Conservation (phyloP, 1,140 invertebrate genomes). For the Bombus affinis region DNA sequence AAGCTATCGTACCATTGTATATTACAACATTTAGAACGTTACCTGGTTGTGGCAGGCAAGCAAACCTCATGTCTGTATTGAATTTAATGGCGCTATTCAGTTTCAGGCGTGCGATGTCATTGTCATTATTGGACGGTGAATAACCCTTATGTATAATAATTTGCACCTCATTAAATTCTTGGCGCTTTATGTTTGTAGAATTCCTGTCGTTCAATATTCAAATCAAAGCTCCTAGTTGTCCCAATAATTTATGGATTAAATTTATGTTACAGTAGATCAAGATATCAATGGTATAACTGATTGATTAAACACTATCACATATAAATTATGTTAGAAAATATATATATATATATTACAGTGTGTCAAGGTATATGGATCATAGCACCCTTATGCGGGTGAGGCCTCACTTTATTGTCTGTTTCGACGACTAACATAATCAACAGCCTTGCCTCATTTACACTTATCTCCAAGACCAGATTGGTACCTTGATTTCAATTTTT, state of each 20-base stretch:
- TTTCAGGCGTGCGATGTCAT: slow-evolving; percentile 91
- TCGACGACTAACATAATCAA: slow-evolving; percentile 70
- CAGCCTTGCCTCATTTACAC: slow-evolving; percentile 73
- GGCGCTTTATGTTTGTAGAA: slow-evolving; percentile 83
- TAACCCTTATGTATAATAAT: slow-evolving; percentile 88
- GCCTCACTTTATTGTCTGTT: slow-evolving; percentile 73
- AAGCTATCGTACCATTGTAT: neutral
- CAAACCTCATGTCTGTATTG: slow-evolving; percentile 85
- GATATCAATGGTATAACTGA: neutral
- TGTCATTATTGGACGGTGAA: slow-evolving; percentile 88
- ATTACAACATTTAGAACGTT: slow-evolving; percentile 56
- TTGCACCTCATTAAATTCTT: slow-evolving; percentile 82
- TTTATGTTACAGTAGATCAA: neutral
- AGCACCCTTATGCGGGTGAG: slow-evolving; percentile 81
- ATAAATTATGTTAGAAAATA: too few relatives aligned
- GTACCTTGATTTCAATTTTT: slow-evolving; percentile 38
- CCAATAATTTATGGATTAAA: slow-evolving; percentile 5
- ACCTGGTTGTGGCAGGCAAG: slow-evolving; percentile 87
- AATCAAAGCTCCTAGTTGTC: slow-evolving; percentile 82
- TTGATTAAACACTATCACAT: neutral
- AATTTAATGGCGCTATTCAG: slow-evolving; percentile 84
- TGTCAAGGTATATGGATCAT: slow-evolving; percentile 81
- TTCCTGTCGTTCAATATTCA: slow-evolving; percentile 87
- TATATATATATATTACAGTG: slow-evolving; percentile 62
- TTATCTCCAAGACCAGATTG: slow-evolving; percentile 67